These are phyloP conservation scores for Bradypus variegatus DNA, from an alignment of 2,797 vertebrate genomes.

Conservation along the genomic window DNA sequence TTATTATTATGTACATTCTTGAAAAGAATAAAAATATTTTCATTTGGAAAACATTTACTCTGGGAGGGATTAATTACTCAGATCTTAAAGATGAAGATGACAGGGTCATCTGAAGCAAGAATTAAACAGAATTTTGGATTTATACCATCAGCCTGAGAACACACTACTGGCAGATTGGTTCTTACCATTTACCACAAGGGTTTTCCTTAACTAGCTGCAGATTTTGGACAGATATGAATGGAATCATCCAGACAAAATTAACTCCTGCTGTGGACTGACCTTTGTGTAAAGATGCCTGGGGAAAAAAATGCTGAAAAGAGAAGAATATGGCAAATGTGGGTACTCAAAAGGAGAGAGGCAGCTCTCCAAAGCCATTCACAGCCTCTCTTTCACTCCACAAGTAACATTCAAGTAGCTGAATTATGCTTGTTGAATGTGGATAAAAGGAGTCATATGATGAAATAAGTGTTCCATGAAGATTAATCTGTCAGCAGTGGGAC, in stretches of 20 bases:
- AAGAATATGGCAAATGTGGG: background rate
- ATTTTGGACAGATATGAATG: background rate
- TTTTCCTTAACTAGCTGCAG: background rate
- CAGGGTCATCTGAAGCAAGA: background rate
- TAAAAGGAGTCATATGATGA: conserved; percentile 15
- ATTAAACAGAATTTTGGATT: background rate
- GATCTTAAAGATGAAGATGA: background rate
- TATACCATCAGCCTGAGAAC: background rate
- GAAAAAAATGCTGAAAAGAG: background rate
- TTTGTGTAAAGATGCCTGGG: conserved; percentile 8
- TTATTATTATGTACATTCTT: conserved; percentile 29
- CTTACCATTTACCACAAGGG: background rate
- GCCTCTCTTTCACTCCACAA: background rate
- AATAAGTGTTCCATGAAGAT: conserved; percentile 34
- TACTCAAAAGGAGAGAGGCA: background rate
- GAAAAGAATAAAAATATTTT: conserved; percentile 39
- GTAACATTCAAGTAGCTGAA: conserved; percentile 23
- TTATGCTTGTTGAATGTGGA: conserved; percentile 18
- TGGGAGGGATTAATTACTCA: conserved; percentile 20
- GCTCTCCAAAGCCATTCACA: background rate
- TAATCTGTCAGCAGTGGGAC: conserved; percentile 50
- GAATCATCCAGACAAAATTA: background rate
- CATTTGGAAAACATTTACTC: conserved; percentile 22
- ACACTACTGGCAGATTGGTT: background rate
- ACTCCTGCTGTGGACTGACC: background rate